Percentiles rank a stretch among this genome's conserved stretches.
Conservation (phyloP, 64 coral and sea anemone genomes). For the Stichodactyla helianthus region DNA sequence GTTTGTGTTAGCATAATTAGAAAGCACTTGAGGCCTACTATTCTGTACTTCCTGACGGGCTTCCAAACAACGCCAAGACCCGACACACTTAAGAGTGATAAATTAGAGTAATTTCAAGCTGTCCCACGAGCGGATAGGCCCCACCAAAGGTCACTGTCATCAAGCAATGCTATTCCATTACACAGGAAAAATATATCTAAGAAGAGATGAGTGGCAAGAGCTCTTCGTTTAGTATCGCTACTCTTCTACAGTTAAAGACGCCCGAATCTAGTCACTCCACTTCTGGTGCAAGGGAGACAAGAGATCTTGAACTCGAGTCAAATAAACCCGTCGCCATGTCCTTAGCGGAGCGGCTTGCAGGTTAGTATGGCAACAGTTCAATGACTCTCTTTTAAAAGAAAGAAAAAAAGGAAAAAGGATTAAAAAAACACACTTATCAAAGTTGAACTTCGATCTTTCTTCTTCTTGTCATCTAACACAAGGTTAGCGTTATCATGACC, state of each 20-base stretch:
- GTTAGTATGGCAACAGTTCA: not conserved
- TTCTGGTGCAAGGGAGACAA: not conserved
- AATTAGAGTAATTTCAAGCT: conserved; percentile 7
- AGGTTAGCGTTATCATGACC: not conserved
- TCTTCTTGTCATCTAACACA: not conserved
- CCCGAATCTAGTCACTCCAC: not conserved
- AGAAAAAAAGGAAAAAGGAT: not conserved
- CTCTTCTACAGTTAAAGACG: conserved; percentile 14
- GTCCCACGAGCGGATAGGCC: conserved; percentile 9
- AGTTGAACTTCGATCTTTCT: not conserved
- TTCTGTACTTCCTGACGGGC: conserved; percentile 2
- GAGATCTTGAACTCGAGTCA: not conserved
- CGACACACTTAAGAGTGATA: not conserved
- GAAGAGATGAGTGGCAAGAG: conserved; percentile 1
- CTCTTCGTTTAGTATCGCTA: conserved; percentile 27
- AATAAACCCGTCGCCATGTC: conserved; percentile 29
- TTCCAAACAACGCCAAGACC: not conserved
- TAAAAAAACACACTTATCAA: not conserved
- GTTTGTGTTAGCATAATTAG: conserved; percentile 14
- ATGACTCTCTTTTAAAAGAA: not conserved
- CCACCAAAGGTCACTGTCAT: conserved; percentile 17
- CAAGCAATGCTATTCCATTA: conserved; percentile 1
- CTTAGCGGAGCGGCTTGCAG: conserved; percentile 25
- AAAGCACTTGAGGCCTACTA: not conserved
- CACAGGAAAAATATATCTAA: not conserved